Base-by-base conservation (phyloP, 92 coral and sea anemone species). In the Paramuricea clavata region DNA sequence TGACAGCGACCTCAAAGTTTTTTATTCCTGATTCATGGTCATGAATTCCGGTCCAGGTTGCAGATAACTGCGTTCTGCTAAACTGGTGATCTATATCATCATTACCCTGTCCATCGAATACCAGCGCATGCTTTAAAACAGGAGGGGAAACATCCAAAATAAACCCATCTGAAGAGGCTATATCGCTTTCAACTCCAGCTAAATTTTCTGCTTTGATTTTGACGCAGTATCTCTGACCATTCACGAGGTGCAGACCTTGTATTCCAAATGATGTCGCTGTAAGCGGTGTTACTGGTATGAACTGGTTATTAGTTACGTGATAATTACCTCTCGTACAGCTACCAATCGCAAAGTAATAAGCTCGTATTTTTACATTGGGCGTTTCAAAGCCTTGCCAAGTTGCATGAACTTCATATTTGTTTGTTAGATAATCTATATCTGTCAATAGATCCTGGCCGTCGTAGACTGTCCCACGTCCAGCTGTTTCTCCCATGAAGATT, bases 321-420 rank as follows among this genome's bases (percentile, higher is more conserved):
- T 96, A 96, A 73, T 96, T 96, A 8, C 93, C 98, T 42, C 35
- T 54, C 68, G 87, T 59, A 61, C 99, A 96, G 62, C 98, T 94
- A 23, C 99, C 99, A n/a, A 93, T 93, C 11, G 99, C 99, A 76
- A 82, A 94, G 87, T 89, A 91, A 83, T 94, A 96, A 77, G 93
- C 95, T 74, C 94, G 88, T 26, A 96, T 83, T 11, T 89, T 89
- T 57, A 95, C 94, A 85, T 91, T 80, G 27, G 93, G 90, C 34
- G 93, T 94, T 6, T 82, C 90, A 59, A 96, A 96, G 19, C 78
- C 73, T 27, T 86, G 80, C 99, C 99, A 96, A 11, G 99, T 89
- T 1, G 96, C 99, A 16, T 89, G 77, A 31, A 96, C 94, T 22
- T 83, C 89, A 33, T 60, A 75, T 32, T 90, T 76, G 49, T 92